Evolutionary conservation across 2,888 invertebrate species (phyloP), one percentile per base, ranked within the genome.

Genomic region (Willowsia nigromaculata): DNA sequence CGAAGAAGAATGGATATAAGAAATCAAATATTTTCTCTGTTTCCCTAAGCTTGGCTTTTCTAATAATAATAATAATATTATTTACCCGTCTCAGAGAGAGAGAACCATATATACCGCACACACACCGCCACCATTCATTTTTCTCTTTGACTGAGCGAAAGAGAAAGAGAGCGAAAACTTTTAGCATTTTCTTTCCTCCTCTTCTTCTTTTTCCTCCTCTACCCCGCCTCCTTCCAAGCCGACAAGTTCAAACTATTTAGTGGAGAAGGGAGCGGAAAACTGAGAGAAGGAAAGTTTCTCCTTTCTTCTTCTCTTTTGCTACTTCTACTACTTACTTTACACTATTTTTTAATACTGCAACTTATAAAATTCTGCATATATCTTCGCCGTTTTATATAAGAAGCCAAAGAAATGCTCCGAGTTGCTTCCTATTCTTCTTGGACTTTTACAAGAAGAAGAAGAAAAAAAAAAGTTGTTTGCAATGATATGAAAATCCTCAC

Each of bases 161-260:
- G 59, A 62, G 62, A 82, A 47, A 62, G 40, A 43, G 62, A 59
- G n/a, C n/a, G n/a, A n/a, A 85, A 85, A 85, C 40, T 76, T 85
- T 62, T 85, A 43, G 76, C 76, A 76, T 76, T 85, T 85, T 47
- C 50, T 76, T 65, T 50, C 43, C 47, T 65, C 62, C 50, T 76
- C 82, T 50, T 62, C 47, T 65, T 30, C 30, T 18, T 43, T n/a
- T 71, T 33, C 74, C 22, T 74, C 47, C 47, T 68, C n/a, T 37
- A 6, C 37, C n/a, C 33, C 68, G 37, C n/a, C 33, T 33, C n/a
- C n/a, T 37, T 30, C 40, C 62, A 15, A 62, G 15, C 71, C 40
- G 71, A 50, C 59, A 83, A 84, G 71, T 84, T 43, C 59, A 85
- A 85, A 50, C 37, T 84, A 76, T 76, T 76, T 76, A 50, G 76